phyloP scores from a whole-genome alignment of 1,140 invertebrate species.

The Caenorhabditis remanei region DNA sequence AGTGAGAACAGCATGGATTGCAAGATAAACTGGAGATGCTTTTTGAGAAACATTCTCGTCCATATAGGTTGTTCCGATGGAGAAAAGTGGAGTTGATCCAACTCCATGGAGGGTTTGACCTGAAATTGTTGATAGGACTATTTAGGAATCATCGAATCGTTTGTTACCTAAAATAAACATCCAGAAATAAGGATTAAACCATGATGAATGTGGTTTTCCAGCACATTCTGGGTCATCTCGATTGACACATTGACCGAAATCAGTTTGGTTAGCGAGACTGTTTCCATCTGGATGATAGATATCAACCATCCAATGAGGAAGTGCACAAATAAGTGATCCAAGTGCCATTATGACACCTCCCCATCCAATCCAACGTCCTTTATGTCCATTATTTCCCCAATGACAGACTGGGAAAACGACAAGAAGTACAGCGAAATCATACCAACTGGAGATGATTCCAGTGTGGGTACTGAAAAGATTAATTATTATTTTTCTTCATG shows the following conservation, averaged over 20 bases:
- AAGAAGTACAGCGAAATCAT: constrained; percentile 76
- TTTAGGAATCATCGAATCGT: neutral
- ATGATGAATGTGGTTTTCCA: constrained; percentile 66
- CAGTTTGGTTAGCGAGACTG: constrained; percentile 64
- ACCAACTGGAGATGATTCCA: constrained; percentile 78
- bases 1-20: constrained; percentile 75
- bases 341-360: constrained; percentile 76
- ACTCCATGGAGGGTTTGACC: constrained; percentile 76
- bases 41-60: constrained; percentile 78
- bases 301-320: constrained; percentile 74
- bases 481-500: neutral
- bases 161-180: constrained; percentile 68
- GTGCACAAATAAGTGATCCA: constrained; percentile 75
- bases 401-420: constrained; percentile 78
- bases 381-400: constrained; percentile 77
- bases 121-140: neutral
- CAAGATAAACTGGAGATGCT: constrained; percentile 78
- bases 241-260: constrained; percentile 73
- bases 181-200: constrained; percentile 75
- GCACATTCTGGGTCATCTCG: constrained; percentile 64
- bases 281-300: constrained; percentile 67
- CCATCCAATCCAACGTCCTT: constrained; percentile 76
- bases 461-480: constrained; percentile 75
- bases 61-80: constrained; percentile 77
- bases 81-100: constrained; percentile 77